phyloP scores from a whole-genome alignment of 2,888 invertebrate species.

The Fragum fragum region DNA sequence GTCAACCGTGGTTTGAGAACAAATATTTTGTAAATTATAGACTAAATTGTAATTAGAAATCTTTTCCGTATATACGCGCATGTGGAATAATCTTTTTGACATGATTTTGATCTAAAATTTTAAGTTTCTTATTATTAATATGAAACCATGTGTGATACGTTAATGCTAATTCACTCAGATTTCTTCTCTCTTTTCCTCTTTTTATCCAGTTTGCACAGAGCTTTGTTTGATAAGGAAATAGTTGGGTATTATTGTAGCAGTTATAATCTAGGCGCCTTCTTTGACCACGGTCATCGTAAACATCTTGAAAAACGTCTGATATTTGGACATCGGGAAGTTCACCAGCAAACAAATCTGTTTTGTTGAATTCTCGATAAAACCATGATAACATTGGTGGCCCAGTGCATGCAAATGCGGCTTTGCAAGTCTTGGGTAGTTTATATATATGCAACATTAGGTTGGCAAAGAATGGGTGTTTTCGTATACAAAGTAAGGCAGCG shows the following conservation, averaged over 20 bases:
- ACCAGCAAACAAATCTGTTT: not conserved
- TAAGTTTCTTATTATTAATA: no score
- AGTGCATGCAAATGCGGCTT: not conserved
- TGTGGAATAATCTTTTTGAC: not conserved
- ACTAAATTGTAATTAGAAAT: not conserved
- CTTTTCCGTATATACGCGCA: not conserved
- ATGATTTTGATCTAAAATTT: not conserved
- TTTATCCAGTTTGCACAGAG: constrained; percentile 1
- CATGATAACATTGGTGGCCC: not conserved
- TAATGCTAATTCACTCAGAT: not conserved
- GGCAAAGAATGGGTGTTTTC: not conserved
- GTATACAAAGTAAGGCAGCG: not conserved
- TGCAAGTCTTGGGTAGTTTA: not conserved
- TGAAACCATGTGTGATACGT: constrained; percentile 17
- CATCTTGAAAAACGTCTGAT: constrained; percentile 2
- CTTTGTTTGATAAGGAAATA: not conserved
- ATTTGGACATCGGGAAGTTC: constrained; percentile 1
- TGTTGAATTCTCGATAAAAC: not conserved
- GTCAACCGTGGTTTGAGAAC: no score
- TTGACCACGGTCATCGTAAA: not conserved
- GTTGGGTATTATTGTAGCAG: not conserved
- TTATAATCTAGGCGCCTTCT: not conserved
- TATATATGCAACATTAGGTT: not conserved
- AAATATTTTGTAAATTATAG: no score
- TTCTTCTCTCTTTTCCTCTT: constrained; percentile 12